phyloP scores from a whole-genome alignment of 2,113 vertebrate genomes.

The Ophthalmolycus amberensis region DNA sequence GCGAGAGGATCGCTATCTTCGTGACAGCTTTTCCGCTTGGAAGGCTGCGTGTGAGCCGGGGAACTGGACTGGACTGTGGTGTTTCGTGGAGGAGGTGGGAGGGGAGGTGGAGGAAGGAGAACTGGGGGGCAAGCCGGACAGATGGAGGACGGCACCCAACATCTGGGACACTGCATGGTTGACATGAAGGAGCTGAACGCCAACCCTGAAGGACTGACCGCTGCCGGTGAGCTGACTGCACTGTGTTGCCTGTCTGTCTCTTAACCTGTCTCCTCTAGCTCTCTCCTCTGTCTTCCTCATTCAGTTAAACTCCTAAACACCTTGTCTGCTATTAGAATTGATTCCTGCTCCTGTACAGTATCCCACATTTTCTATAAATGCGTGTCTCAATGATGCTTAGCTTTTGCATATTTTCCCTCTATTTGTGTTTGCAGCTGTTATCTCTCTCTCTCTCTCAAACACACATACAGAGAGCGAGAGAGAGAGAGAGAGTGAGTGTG shows the following conservation, averaged over 20 bases:
- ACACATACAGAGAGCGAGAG: not conserved
- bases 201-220: slow-evolving; percentile 68
- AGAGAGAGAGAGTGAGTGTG: not conserved
- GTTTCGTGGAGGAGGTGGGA: slow-evolving; percentile 68
- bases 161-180: slow-evolving; percentile 77
- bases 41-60: slow-evolving; percentile 39
- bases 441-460: not conserved
- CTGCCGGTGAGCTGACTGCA: slow-evolving; percentile 72
- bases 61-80: slow-evolving; percentile 77
- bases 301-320: slow-evolving; percentile 44
- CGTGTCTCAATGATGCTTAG: not conserved
- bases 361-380: not conserved
- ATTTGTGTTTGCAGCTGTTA: slow-evolving; percentile 29
- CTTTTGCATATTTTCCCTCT: slow-evolving; percentile 16
- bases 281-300: slow-evolving; percentile 29
- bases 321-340: slow-evolving; percentile 4
- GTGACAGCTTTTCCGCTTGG: slow-evolving; percentile 63
- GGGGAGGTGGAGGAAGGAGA: slow-evolving; percentile 60
- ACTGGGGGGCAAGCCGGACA: slow-evolving; percentile 62
- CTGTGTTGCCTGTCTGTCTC: slow-evolving; percentile 50
- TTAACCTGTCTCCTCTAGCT: slow-evolving; percentile 33
- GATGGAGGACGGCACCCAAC: slow-evolving; percentile 77
- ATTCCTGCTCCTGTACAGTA: not conserved
- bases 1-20: slow-evolving; percentile 66
- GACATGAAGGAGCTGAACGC: slow-evolving; percentile 78